phyloP scores from a whole-genome alignment of 2,888 invertebrate genomes.

The Ephialtes manifestator region DNA sequence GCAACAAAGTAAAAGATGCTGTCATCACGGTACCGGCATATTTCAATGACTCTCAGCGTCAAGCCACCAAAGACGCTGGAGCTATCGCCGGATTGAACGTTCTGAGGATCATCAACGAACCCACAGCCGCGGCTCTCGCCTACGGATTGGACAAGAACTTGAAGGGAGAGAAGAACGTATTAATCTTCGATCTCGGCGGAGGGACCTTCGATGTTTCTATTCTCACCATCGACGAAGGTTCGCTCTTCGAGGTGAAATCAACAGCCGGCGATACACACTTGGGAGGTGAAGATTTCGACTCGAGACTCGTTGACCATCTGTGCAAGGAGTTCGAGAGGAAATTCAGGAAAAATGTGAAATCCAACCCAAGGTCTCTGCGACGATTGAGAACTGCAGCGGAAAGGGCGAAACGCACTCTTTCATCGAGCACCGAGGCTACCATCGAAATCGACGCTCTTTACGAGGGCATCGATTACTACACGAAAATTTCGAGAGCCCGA shows the following conservation, averaged over 20 bases:
- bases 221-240: conserved; percentile 92
- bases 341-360: conserved; percentile 90
- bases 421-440: conserved; percentile 91
- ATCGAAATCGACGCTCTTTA: conserved; percentile 92
- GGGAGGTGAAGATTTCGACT: conserved; percentile 87
- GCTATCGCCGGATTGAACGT: conserved; percentile 91
- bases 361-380: conserved; percentile 89
- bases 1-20: conserved; percentile 90
- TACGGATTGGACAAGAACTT: conserved; percentile 90
- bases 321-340: conserved; percentile 91
- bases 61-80: conserved; percentile 91
- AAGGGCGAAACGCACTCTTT: conserved; percentile 91
- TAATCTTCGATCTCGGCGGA: conserved; percentile 90
- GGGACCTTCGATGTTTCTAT: conserved; percentile 94
- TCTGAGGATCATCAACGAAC: conserved; percentile 89
- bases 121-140: conserved; percentile 89
- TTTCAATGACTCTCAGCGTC: conserved; percentile 90
- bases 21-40: conserved; percentile 94
- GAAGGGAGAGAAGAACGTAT: conserved; percentile 88
- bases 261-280: conserved; percentile 95
- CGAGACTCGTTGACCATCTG: conserved; percentile 89
- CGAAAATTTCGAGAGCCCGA: conserved; percentile 90
- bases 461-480: conserved; percentile 91
- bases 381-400: conserved; percentile 92
- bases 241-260: conserved; percentile 90